phyloP scores from a whole-genome alignment of 1,140 invertebrate genomes.

The Vanessa atalanta region DNA sequence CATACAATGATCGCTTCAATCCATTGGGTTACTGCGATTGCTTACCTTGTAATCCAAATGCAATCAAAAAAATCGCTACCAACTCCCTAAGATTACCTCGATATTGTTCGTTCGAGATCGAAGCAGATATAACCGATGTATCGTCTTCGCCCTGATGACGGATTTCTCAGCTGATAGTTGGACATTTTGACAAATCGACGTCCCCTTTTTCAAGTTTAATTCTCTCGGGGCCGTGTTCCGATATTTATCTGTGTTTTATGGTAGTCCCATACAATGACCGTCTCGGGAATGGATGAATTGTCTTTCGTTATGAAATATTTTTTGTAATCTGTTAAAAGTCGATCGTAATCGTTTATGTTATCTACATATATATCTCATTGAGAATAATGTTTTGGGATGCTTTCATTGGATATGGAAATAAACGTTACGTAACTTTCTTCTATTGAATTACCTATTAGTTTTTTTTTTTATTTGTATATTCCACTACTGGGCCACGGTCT shows the following conservation, averaged over 20 bases:
- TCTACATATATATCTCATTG: neutral
- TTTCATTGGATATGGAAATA: no score
- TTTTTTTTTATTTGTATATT: no score
- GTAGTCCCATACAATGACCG: constrained; percentile 39
- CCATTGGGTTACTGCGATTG: no score
- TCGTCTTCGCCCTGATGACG: constrained; percentile 68
- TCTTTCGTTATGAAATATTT: neutral
- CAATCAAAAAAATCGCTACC: constrained; percentile 47
- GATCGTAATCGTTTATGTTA: neutral
- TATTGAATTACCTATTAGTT: no score
- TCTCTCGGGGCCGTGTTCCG: constrained; percentile 52
- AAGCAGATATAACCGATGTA: constrained; percentile 62
- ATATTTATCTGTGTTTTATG: constrained; percentile 55
- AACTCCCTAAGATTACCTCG: constrained; percentile 51
- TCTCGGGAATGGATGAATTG: constrained; percentile 30
- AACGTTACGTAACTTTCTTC: no score
- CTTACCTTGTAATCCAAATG: neutral
- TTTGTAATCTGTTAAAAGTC: neutral
- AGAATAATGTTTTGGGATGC: neutral
- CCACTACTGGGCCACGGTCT: no score
- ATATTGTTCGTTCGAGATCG: constrained; percentile 60
- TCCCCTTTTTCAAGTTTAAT: constrained; percentile 65
- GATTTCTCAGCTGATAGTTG: constrained; percentile 67
- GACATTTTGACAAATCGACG: constrained; percentile 73
- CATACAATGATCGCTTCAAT: no score